These are phyloP conservation scores for Acromyrmex echinatior DNA, from an alignment of 1,140 invertebrate genomes.

Conservation along the genomic window DNA sequence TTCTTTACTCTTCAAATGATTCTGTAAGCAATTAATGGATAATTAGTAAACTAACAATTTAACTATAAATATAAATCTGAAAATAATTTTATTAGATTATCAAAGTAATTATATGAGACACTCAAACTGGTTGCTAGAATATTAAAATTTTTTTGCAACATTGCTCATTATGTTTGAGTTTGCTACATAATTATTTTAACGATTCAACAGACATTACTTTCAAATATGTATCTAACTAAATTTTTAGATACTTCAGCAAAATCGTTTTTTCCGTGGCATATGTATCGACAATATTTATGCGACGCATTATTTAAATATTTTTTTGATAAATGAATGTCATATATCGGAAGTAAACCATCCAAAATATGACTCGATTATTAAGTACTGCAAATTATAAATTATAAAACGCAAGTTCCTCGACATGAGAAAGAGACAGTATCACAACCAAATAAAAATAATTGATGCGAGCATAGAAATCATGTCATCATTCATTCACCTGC, in stretches of 20 bases:
- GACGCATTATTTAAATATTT: background rate
- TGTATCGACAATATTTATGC: background rate
- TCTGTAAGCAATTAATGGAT: background rate
- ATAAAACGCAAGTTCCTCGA: background rate
- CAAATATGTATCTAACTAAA: too few relatives aligned
- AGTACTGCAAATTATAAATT: constrained; percentile 50
- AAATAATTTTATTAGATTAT: too few relatives aligned
- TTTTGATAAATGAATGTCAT: background rate
- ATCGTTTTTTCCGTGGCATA: background rate
- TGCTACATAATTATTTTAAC: too few relatives aligned
- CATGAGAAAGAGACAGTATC: constrained; percentile 13
- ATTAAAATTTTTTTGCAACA: too few relatives aligned
- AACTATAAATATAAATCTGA: too few relatives aligned
- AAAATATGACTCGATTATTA: background rate
- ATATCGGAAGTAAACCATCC: background rate
- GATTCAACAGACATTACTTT: too few relatives aligned
- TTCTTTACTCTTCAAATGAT: constrained; percentile 1
- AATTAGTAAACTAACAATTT: too few relatives aligned
- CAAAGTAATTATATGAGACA: too few relatives aligned
- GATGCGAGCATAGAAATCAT: constrained; percentile 15
- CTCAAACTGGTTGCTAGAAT: too few relatives aligned
- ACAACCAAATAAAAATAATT: background rate
- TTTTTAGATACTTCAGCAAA: too few relatives aligned
- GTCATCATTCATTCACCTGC: constrained; percentile 32
- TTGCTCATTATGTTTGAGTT: too few relatives aligned